Evolutionary conservation across 2,797 vertebrate genomes (phyloP), one percentile per base, ranked within the genome.

Genomic region (Sebastes cheni): DNA sequence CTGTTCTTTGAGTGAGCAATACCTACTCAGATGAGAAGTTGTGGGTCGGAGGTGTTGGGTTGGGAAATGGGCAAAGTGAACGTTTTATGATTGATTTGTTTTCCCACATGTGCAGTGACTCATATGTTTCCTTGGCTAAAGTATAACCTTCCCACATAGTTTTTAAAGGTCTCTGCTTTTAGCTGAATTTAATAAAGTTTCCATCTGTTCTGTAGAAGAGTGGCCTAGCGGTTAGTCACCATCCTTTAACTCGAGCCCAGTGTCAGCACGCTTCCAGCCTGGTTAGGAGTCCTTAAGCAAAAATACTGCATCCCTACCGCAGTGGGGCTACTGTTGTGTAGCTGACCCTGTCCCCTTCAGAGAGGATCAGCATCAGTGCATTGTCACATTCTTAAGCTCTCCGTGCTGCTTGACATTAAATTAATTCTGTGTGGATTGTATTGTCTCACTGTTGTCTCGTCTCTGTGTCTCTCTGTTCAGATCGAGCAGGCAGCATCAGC

Each of bases 401-500:
- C 36, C 52, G 10, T 61, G n/a, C 25, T 50, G 29, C 10, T 61
- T 59, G 52, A 52, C n/a, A 39, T 10, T 73, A 42, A 16, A 20
- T 34, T 34, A 34, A 32, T 14, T 77, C 36, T 64, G 20, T 62
- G 20, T 16, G 25, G 16, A 64, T 22, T 16, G 10, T 50, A 8
- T n/a, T 5, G 16, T 54, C 81, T 91, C 20, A 90, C 68, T 10
- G 10, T 56, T 55, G 14, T 58, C 67, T 82, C 52, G 7, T 85
- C 62, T 88, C 20, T 77, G 23, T 88, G 22, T 85, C 27, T 90
- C 60, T 90, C 61, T 82, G 34, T 91, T 67, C 92, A 99, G 99
- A 99, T 95, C 97, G 99, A 18, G 96, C 98, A 29, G 97, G 97
- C 90, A 99, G 99, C 95, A 98, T 99, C 95, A 99, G 99, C 95